Evolutionary conservation across 2,113 vertebrate species (phyloP).

Genomic region (Erythrolamprus reginae): DNA sequence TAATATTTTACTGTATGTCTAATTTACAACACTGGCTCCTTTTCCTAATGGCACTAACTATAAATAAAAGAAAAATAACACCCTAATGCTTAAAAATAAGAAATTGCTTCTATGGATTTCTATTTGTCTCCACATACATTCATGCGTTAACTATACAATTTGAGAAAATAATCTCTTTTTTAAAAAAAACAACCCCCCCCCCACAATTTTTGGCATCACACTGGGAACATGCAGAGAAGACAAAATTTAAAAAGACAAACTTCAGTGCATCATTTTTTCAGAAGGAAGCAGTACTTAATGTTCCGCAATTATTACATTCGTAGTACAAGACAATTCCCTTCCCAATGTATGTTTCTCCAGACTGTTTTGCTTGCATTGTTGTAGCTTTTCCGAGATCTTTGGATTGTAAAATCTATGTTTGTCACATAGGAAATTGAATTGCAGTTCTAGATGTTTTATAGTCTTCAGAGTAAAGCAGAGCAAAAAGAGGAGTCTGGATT

Average conservation of each 20-base stretch:
- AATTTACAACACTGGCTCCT: constrained; percentile 50
- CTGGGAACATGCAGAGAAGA: constrained; percentile 63
- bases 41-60: constrained; percentile 65
- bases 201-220: constrained; percentile 57
- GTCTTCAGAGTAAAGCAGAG: constrained; percentile 55
- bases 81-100: constrained; percentile 26
- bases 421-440: constrained; percentile 45
- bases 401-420: constrained; percentile 51
- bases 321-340: constrained; percentile 42
- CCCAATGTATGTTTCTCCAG: constrained; percentile 34
- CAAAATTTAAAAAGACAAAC: constrained; percentile 31
- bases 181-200: constrained; percentile 7
- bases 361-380: constrained; percentile 42
- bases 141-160: constrained; percentile 58
- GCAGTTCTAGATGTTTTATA: constrained; percentile 48
- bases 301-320: constrained; percentile 61
- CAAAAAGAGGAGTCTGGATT: constrained; percentile 45
- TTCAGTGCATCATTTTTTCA: constrained; percentile 65
- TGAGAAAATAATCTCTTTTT: constrained; percentile 33
- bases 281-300: constrained; percentile 54
- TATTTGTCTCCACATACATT: constrained; percentile 48
- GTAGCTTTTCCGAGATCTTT: constrained; percentile 55
- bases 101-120: constrained; percentile 28
- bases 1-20: constrained; percentile 49
- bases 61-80: constrained; percentile 38